Base-by-base conservation (phyloP, 1,140 invertebrate genomes). In the Sinonovacula constricta region DNA sequence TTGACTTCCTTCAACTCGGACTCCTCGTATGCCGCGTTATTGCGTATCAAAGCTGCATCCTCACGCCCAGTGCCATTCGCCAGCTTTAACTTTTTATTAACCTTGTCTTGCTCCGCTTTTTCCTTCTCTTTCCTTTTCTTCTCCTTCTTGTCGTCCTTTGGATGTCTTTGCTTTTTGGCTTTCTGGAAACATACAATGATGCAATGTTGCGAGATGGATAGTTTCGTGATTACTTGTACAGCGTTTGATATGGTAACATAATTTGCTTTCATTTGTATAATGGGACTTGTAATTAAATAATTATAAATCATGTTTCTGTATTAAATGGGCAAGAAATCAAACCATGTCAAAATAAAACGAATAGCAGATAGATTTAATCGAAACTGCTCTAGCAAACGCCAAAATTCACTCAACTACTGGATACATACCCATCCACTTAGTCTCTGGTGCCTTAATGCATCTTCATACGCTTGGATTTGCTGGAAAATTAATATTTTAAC, bases 381-480 rank as follows among this genome's bases (percentile, higher is more conserved):
- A 12, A 57, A 57, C 10, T 10, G 10, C 12, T 10, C 3, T 3
- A 28, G 15, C 59, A 28, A 24, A 22, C 15, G 26, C 31, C 22
- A 1, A 56, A 15, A 10, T 53, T n/a, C 14, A 1, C 14, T 14
- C 39, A 57, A 65, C 15, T 33, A 2, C 1, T 22, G 33, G 31
- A 66, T 45, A 79, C 83, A 72, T 82, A 88, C 88, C 88, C 88
- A 89, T 75, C 88, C 88, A 59, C 86, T 83, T 1, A 89, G 79
- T 56, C 88, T 80, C 36, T 89, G 88, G 36, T 87, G 87, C 36
- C 84, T 69, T 65, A 89, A 81, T 1, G 85, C 85, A 79, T 89
- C 87, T 75, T 89, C 88, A 78, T 89, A 89, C 10, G 85, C 87
- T 70, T 89, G 86, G 5, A 89, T 89, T 89, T 89, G 88, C 88